Evolutionary conservation across 2,888 invertebrate genomes (phyloP), one percentile per base, ranked within the genome.

Genomic region (Pogonocherus hispidulus): DNA sequence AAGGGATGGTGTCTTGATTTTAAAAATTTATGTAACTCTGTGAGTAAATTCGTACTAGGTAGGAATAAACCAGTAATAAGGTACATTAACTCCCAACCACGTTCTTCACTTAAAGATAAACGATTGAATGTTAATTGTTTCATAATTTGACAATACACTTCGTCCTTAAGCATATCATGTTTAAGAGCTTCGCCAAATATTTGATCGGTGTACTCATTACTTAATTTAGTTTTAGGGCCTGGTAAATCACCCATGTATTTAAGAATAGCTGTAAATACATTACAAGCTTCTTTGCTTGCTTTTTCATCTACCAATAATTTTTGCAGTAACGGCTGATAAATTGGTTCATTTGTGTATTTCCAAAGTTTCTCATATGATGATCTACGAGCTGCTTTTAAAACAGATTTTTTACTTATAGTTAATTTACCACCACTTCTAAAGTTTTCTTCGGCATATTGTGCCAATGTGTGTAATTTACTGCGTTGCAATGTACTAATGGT

Each of bases 61-160:
- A 92, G 88, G 86, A 96, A 96, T 51, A 95, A 87, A 0, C 97
- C 97, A 0, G 96, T 94, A 3, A 91, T 91, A 66, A 98, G 87
- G 93, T 97, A 98, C 90, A 98, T 90, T 69, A 98, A 85, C 83
- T 98, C 97, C 98, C 98, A 98, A 0, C 96, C 97, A 66, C 94
- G 88, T 83, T 97, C 96, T 84, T 96, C 96, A 81, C 97, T 96
- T 57, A 92, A 85, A 60, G 90, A 89, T 81, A 93, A 93, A 72
- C 92, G 90, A 84, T 98, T 98, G 76, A 93, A 93, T 0, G 96
- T 98, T 71, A 98, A 85, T 84, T 98, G 98, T 81, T 96, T 94
- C 91, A 98, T 94, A 69, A 98, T 89, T 85, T 98, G 98, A 16
- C 72, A 74, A 35, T 74, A 74, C 3, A 74, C 87, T 86, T 98